Percentiles rank a stretch among this genome's conserved stretches.
phyloP scores from a whole-genome alignment of 2,888 invertebrate genomes.

The Rotaria socialis region DNA sequence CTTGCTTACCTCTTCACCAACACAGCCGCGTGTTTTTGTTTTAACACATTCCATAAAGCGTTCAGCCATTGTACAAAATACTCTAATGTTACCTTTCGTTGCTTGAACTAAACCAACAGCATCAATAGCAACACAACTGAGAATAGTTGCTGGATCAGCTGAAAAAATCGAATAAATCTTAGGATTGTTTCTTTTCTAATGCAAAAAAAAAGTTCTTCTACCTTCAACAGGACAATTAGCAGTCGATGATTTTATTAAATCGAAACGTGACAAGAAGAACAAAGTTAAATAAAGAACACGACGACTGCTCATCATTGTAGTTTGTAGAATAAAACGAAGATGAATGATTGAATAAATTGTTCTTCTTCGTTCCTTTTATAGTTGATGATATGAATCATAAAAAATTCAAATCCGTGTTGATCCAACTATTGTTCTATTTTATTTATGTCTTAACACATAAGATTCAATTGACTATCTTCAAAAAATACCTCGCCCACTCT shows the following conservation, averaged over 20 bases:
- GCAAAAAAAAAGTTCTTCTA: background rate
- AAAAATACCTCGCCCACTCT: background rate
- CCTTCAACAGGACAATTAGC: constrained; percentile 28
- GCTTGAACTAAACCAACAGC: constrained; percentile 20
- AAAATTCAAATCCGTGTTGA: background rate
- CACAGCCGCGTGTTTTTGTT: constrained; percentile 45
- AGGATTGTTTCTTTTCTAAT: background rate
- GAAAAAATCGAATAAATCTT: background rate
- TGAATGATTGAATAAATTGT: background rate
- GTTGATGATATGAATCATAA: background rate
- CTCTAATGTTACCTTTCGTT: constrained; percentile 35
- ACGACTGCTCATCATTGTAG: background rate
- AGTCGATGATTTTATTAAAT: background rate
- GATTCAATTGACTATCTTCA: background rate
- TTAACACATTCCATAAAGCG: constrained; percentile 47
- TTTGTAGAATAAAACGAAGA: background rate
- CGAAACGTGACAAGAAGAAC: background rate
- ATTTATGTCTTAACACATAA: background rate
- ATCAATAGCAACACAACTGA: constrained; percentile 25
- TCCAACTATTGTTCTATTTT: background rate
- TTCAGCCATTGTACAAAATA: constrained; percentile 44
- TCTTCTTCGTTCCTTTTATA: background rate
- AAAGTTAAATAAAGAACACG: background rate
- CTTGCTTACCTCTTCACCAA: constrained; percentile 43
- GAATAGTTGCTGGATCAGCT: constrained; percentile 27